Base-by-base conservation (phyloP, 2,113 vertebrate genomes). In the Solenodon paradoxus region DNA sequence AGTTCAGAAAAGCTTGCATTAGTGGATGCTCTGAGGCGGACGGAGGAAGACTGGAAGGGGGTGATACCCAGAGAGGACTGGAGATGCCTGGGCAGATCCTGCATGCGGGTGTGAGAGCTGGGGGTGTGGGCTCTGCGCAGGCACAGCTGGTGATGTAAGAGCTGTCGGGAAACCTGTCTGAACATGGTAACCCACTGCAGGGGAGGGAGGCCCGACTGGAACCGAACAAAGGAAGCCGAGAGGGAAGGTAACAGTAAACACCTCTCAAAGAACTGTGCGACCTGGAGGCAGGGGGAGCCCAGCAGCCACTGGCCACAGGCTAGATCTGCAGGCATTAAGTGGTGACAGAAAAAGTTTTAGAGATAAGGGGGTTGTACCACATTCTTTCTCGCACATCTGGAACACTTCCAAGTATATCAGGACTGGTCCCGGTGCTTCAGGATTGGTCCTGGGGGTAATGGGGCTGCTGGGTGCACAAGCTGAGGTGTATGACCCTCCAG, bases 111-210 rank as follows among this genome's bases (percentile, higher is more conserved):
- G n/a, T n/a, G 94, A 49, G 30, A n/a, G 80, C 38, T 8, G 35
- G 53, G 47, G 85, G 32, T 55, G 40, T 9, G 1, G 82, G 81
- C 35, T 59, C 30, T 0, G 47, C 32, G 79, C 19, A 63, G 94
- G 38, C 35, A 9, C 35, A 72, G 91, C 77, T 51, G 64, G 38
- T 85, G 88, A 88, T 35, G 90, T 87, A 80, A 93, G 87, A 96
- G 63, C 72, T 92, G 45, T 89, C 63, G 35, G 87, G 45, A 90
- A 93, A 85, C 96, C 40, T 94, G 93, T 94, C n/a, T 69, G 49
- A 91, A 95, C 93, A 96, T 0, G 93, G 85, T n/a, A 1, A 49
- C 28, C 35, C 47, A 55, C 19, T 20, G 49, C 15, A 74, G 74
- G 78, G 49, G 40, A 86, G 61, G 77, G 63, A 88, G 72, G 20